Evolutionary conservation across 2,113 vertebrate genomes (phyloP), one percentile per base, ranked within the genome.

Genomic region (Peromyscus polionotus): DNA sequence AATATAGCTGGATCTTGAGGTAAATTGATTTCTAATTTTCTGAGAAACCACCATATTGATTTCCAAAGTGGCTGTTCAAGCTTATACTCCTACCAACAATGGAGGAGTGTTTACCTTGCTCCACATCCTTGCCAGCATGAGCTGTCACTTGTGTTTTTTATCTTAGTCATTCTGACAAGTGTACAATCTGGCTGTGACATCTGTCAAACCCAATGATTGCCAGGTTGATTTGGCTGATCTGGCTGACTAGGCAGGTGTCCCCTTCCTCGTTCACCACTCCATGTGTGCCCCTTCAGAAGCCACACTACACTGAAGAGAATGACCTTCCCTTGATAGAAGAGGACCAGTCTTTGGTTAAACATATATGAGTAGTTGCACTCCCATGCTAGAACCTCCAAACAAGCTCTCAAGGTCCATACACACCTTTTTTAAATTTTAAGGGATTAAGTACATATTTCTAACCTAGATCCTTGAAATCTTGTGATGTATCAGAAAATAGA

Each of bases 381-480:
- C 36, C 36, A 7, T 72, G 36, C 70, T 72, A 72, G 2, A 72
- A 72, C 17, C 17, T 72, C 36, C 2, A 19, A 72, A 72, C 36
- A 72, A 72, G 17, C 17, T 72, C 70, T 72, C 36, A 72, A 72
- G 36, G 72, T 73, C n/a, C 45, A 77, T 5, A 77, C 11, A 28
- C 73, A 76, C 10, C 24, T 48, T 77, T 54, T 36, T 33, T 57
- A 20, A 57, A 36, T 33, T 90, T 95, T 72, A 90, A 96, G 72
- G 4, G 20, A 39, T 73, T 84, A 84, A 61, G 39, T 92, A 84
- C 11, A 75, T 88, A 68, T 95, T 88, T 88, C 83, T 93, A 85
- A 95, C 13, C 4, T 67, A 72, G 33, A 77, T 77, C 91, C 13
- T 91, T 96, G 36, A 91, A 87, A 68, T 87, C n/a, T 70, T 95